These are phyloP conservation scores for Phenganax stokvisi DNA, from an alignment of 92 coral and sea anemone genomes.

Conservation along the genomic window DNA sequence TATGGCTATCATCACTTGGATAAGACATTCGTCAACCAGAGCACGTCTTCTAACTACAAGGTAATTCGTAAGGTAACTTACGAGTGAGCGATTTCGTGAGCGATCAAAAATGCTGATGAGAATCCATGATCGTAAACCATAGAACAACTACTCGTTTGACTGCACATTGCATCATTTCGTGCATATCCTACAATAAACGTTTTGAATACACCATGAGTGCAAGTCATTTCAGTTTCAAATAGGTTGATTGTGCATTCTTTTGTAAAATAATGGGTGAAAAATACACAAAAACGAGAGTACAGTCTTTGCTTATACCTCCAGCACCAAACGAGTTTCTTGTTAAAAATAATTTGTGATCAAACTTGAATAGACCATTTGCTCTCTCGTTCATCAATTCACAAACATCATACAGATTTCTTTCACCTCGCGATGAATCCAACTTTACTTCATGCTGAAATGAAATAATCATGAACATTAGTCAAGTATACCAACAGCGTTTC, in stretches of 20 bases:
- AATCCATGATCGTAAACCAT: conserved; percentile 82
- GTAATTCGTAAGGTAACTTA: conserved; percentile 40
- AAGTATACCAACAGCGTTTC: no score
- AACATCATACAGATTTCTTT: background rate
- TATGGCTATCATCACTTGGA: background rate
- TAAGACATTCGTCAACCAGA: no score
- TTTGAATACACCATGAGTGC: background rate
- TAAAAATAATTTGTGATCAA: conserved; percentile 26
- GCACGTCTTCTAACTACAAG: no score
- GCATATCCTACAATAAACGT: conserved; percentile 55
- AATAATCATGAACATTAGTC: background rate
- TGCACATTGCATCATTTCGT: conserved; percentile 70
- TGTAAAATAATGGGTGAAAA: background rate
- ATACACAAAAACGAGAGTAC: background rate
- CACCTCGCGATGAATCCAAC: background rate
- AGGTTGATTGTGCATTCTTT: background rate
- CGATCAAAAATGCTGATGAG: conserved; percentile 63
- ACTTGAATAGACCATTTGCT: background rate
- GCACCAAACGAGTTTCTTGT: background rate
- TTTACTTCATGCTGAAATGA: conserved; percentile 13
- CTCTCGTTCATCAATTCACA: background rate
- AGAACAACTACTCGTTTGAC: conserved; percentile 69
- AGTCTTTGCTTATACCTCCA: background rate
- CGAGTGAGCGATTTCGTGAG: conserved; percentile 94
- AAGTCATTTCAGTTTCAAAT: background rate